These are phyloP conservation scores for Eupeodes luniger DNA, from an alignment of 2,888 invertebrate genomes.

Conservation along the genomic window DNA sequence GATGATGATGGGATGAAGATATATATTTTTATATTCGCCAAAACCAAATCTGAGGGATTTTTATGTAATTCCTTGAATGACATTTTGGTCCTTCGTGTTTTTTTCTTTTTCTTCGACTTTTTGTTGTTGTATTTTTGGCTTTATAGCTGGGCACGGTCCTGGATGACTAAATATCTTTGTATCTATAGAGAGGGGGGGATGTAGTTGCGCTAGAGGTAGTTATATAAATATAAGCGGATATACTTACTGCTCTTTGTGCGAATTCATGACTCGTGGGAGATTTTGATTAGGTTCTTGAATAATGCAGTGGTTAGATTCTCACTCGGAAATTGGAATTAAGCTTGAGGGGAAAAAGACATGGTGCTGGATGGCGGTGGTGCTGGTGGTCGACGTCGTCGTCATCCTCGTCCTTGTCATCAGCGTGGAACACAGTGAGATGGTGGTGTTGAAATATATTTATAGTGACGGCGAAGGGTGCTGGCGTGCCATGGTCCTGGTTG, in stretches of 20 bases:
- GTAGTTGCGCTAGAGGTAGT: neutral
- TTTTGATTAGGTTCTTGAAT: constrained; percentile 76
- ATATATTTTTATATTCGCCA: constrained; percentile 60
- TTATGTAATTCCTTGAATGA: constrained; percentile 67
- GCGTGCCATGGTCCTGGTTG: neutral
- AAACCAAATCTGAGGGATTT: constrained; percentile 73
- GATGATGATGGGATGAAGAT: constrained; percentile 33
- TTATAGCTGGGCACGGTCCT: neutral
- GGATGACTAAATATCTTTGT: constrained; percentile 18
- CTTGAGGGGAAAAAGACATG: constrained; percentile 50
- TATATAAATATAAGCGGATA: constrained; percentile 11
- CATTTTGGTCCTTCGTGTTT: constrained; percentile 34
- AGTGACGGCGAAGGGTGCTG: neutral
- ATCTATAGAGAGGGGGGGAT: neutral
- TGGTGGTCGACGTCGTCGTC: too few species aligned
- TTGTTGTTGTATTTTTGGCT: neutral
- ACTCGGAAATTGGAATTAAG: constrained; percentile 75
- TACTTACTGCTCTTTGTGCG: constrained; percentile 12
- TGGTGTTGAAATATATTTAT: neutral
- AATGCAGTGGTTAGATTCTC: constrained; percentile 73
- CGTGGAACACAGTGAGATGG: neutral
- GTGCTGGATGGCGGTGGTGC: neutral
- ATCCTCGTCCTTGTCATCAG: too few species aligned
- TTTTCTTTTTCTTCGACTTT: neutral
- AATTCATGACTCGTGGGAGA: constrained; percentile 74